Evolutionary conservation across 1,140 invertebrate genomes (phyloP), one percentile per base, ranked within the genome.

Genomic region (Hypsibius dujardini): DNA sequence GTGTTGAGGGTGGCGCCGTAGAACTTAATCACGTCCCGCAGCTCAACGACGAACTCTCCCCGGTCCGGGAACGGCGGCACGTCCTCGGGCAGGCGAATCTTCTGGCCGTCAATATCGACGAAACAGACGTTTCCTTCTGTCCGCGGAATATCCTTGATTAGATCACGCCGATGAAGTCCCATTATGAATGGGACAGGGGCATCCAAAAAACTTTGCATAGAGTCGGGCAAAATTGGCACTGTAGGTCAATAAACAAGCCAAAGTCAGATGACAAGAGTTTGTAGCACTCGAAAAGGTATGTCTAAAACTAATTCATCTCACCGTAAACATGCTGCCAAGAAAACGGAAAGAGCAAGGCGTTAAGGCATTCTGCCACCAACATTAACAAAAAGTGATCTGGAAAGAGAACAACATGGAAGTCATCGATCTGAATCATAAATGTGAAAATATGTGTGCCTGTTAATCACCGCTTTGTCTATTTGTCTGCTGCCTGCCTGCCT

Each of bases 181-280:
- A 98, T 98, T 71, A 99, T 87, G 80, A 95, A 99, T 28, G 96
- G 95, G 46, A 98, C 95, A 0, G 96, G 96, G 12, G 96, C 95
- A 82, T 99, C 95, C 14, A 99, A 83, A 81, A 98, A 99, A 77
- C 97, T 92, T 75, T 92, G 87, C 67, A 98, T 82, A 28, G 92
- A 91, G 42, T 92, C 87, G 1, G 95, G 95, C 73, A 99, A 81
- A 76, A 98, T 98, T 2, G 96, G 96, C 46, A 98, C 28, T 28
- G 28, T 28, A 28, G 28, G 28, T 28, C 28, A 28, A 28, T 28
- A 28, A 28, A 28, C 28, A 28, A 28, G 28, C 28, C 28, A 28
- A 28, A 28, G 28, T 28, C 28, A 28, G 28, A 28, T 28, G 28
- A 28, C 28, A 28, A 28, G 28, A 28, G 28, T 28, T 28, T 28